Percentiles rank a stretch among this genome's conserved stretches.
phyloP scores from a whole-genome alignment of 2,797 vertebrate species.

The Pipistrellus pipistrellus region DNA sequence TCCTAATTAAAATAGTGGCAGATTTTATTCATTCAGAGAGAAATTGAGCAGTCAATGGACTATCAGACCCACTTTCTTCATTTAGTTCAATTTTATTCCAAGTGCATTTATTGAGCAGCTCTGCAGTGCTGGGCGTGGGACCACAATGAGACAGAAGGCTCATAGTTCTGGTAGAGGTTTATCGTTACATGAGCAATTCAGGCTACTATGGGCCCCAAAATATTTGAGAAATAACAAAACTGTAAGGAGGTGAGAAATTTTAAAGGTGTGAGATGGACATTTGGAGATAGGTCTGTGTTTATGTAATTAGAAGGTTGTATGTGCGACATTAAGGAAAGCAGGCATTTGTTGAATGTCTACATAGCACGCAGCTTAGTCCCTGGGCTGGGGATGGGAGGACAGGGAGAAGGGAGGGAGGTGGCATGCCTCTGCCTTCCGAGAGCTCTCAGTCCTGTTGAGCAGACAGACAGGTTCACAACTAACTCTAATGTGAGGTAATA shows the following conservation, averaged over 20 bases:
- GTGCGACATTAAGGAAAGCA: not conserved
- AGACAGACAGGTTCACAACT: not conserved
- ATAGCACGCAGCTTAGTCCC: not conserved
- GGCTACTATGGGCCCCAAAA: not conserved
- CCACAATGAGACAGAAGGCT: not conserved
- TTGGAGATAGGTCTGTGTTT: not conserved
- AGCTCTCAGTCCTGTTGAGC: not conserved
- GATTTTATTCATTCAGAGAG: not conserved
- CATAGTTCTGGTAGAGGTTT: not conserved
- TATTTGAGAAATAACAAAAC: not conserved
- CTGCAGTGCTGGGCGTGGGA: not conserved
- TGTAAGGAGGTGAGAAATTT: not conserved
- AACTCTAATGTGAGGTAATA: not conserved
- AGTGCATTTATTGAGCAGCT: not conserved
- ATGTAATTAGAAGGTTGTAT: not conserved
- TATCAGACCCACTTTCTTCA: not conserved
- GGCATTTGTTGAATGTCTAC: not conserved
- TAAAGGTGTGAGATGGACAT: not conserved
- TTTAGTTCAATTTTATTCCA: not conserved
- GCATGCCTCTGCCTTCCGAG: not conserved
- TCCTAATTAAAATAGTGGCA: not conserved
- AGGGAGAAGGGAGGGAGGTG: accelerated
- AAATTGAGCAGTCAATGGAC: not conserved
- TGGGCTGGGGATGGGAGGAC: no score
- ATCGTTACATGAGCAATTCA: not conserved